These are phyloP conservation scores for Tethya wilhelma DNA, from an alignment of 37 sponge, comb jelly and placozoan species.

Conservation along the genomic window DNA sequence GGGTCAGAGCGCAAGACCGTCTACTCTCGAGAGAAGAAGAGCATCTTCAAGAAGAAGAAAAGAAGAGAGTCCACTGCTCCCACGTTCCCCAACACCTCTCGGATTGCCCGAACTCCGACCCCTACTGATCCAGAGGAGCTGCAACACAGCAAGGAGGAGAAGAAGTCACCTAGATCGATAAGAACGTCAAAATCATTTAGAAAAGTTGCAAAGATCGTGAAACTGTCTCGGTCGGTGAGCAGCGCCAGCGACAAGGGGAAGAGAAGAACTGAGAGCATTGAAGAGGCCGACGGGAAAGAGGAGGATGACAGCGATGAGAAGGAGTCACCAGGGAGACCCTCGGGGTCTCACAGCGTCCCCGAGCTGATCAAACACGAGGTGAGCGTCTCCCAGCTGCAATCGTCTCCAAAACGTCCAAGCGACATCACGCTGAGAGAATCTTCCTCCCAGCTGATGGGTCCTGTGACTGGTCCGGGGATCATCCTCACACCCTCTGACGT, in stretches of 20 bases:
- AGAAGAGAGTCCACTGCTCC: background rate
- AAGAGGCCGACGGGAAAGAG: background rate
- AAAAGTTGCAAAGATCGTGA: constrained; percentile 13
- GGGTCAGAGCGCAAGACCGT: background rate
- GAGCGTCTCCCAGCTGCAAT: too few species aligned
- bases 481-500: too few species aligned
- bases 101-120: background rate
- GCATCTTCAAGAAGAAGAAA: constrained; percentile 22
- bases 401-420: background rate
- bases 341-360: too few species aligned
- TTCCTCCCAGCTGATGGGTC: too few species aligned
- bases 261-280: background rate
- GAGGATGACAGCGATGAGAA: background rate
- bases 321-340: too few species aligned
- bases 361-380: background rate
- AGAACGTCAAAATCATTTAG: constrained; percentile 5
- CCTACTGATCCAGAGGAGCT: background rate
- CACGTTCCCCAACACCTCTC: background rate
- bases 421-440: background rate
- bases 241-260: background rate
- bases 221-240: background rate
- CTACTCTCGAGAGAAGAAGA: constrained; percentile 18
- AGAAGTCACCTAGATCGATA: background rate
- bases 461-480: too few species aligned
- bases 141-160: background rate